Evolutionary conservation across 2,888 invertebrate genomes (phyloP), one percentile per base, ranked within the genome.

Genomic region (Noctuana brunneofusca): DNA sequence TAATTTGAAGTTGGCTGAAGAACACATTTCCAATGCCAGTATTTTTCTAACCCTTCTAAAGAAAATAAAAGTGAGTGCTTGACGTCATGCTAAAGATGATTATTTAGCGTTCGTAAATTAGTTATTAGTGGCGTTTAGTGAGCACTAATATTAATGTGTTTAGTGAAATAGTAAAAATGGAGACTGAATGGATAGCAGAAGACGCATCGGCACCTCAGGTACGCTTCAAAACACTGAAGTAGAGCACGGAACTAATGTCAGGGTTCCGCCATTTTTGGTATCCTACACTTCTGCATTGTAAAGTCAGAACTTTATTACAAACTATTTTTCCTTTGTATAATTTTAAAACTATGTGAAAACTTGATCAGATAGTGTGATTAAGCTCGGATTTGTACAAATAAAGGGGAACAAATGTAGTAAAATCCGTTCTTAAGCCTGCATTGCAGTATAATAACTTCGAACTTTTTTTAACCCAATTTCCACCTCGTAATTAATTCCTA

Each of bases 141-240:
- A 86, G 83, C 77, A 88, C 78, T 77, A 75, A 74, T 79, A 86
- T 91, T 89, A 78, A 89, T 91, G 92, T 87, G 84, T 83, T 84
- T 87, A 81, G 88, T 89, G 89, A 87, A 87, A 95, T 95, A 95
- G 93, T 95, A 92, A 96, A 96, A 94, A 97, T 97, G 96, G 97
- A 97, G 94, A 96, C 96, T 92, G 96, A 97, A 93, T 96, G 96
- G 94, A 94, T 95, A 90, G 95, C 96, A 92, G 96, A 96, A 92
- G 96, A 96, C 68, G 85, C 86, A 68, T 83, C 87, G 79, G 85
- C 87, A 72, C 87, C 88, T 65, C 89, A 91, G 90, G 91, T 91
- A 84, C 65, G 70, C 46, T 65, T 66, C 63, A 64, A 75, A 86
- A 79, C 67, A 73, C 74, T 74, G 64, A 89, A 84, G 75, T 89